These are phyloP conservation scores for Eupeodes luniger DNA, from an alignment of 2,888 invertebrate species.

Conservation along the genomic window DNA sequence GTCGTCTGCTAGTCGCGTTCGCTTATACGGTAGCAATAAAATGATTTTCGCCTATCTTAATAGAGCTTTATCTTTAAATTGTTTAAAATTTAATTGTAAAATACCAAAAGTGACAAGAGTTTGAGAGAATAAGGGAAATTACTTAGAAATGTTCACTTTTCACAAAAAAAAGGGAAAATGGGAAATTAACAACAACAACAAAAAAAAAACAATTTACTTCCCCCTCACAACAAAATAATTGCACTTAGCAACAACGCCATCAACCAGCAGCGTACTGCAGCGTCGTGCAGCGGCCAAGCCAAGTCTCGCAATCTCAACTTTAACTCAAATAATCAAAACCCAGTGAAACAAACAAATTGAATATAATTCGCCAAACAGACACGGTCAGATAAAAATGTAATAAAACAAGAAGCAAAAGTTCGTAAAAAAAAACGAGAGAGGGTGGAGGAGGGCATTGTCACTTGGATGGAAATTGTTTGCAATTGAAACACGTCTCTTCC, in stretches of 20 bases:
- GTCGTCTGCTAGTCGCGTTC: neutral
- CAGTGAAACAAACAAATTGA: constrained; percentile 69
- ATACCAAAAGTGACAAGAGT: neutral
- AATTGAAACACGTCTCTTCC: constrained; percentile 68
- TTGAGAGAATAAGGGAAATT: constrained; percentile 5
- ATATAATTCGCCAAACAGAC: constrained; percentile 67
- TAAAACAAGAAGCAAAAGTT: constrained; percentile 36
- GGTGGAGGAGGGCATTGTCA: constrained; percentile 55
- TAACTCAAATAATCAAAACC: constrained; percentile 58
- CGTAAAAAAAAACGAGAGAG: constrained; percentile 11
- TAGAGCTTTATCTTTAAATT: constrained; percentile 43
- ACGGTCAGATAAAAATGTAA: constrained; percentile 26
- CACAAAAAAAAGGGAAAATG: neutral
- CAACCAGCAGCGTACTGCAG: neutral
- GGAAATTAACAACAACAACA: neutral
- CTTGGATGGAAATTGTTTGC: constrained; percentile 64
- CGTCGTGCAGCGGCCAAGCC: neutral
- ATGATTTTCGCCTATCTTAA: constrained; percentile 16
- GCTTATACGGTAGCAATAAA: constrained; percentile 41
- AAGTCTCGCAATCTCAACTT: constrained; percentile 8
- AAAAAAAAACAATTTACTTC: constrained; percentile 9
- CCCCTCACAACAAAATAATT: constrained; percentile 41
- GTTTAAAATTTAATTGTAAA: constrained; percentile 65
- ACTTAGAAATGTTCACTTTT: constrained; percentile 23
- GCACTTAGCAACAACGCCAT: constrained; percentile 65